Evolutionary conservation across 2,113 vertebrate genomes (phyloP), one percentile per base, ranked within the genome.

Genomic region (Galeopterus variegatus): DNA sequence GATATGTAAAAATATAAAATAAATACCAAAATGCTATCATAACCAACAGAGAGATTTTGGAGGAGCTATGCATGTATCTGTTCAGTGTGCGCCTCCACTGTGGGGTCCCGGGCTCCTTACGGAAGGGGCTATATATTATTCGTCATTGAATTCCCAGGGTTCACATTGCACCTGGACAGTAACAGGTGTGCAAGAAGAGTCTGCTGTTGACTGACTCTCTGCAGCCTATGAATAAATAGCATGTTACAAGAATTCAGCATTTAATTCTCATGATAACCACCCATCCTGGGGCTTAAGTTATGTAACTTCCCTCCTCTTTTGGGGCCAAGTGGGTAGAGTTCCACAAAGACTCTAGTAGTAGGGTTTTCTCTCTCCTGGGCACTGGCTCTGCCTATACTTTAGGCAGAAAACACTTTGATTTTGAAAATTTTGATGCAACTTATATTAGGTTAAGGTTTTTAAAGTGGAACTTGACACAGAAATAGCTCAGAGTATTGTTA

Each of bases 1-100:
- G n/a, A 69, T 65, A 17, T 5, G 8, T n/a, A 19, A 91, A 69
- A 69, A 56, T 14, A 23, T 21, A 72, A 89, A 79, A 31, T 17
- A 4, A 23, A 36, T 17, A 23, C 8, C 4, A 36, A 18, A 69
- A 60, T 50, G 4, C 0, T 1, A 13, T 36, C 45, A 14, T 3
- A 17, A 26, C 69, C 41, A 9, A 41, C 2, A 9, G 14, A 69
- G 36, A 36, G 24, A 24, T 45, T 23, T 17, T 60, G 11, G 10
- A 50, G 19, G 28, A n/a, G 18, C 48, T 13, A 15, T 0, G 15
- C 5, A 0, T 19, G 0, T 15, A 13, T 19, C 12, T 67, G 14
- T 11, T 6, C 8, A 8, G 15, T 3, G 1, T 9, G 24, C 28
- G 14, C 41, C 13, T 36, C 23, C 33, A 1, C 9, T 13, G 14